phyloP scores from a whole-genome alignment of 2,113 vertebrate genomes.

The Coptodon rendalli region DNA sequence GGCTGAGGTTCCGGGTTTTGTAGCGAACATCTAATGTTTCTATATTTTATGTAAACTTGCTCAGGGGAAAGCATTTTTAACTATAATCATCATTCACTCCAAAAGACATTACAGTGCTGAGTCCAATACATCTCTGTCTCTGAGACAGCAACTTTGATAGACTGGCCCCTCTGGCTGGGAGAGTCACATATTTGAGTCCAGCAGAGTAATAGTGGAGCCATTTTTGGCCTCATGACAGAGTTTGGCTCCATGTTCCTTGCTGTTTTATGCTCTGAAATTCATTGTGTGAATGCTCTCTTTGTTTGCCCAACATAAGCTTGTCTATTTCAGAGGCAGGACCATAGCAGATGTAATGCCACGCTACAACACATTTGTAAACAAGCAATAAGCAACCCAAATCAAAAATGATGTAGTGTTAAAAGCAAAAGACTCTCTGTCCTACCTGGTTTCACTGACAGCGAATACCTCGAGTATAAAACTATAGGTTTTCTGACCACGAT shows the following conservation, averaged over 20 bases:
- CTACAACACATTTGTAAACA: neutral
- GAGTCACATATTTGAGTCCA: neutral
- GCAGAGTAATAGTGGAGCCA: neutral
- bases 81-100: neutral
- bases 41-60: neutral
- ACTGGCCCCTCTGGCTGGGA: neutral
- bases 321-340: neutral
- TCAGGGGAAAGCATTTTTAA: neutral
- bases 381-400: neutral
- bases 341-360: neutral
- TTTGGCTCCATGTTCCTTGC: neutral
- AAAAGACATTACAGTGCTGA: neutral
- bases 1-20: neutral
- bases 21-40: neutral
- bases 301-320: neutral
- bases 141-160: neutral
- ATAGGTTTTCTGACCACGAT: neutral
- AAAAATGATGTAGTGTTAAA: neutral
- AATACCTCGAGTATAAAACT: neutral
- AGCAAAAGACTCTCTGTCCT: neutral
- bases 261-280: neutral
- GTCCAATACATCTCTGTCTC: neutral
- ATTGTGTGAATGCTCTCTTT: neutral
- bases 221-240: neutral
- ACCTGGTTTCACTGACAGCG: neutral